Evolutionary conservation across 2,888 invertebrate genomes (phyloP), one percentile per base, ranked within the genome.

Genomic region (Pandemis heparana): DNA sequence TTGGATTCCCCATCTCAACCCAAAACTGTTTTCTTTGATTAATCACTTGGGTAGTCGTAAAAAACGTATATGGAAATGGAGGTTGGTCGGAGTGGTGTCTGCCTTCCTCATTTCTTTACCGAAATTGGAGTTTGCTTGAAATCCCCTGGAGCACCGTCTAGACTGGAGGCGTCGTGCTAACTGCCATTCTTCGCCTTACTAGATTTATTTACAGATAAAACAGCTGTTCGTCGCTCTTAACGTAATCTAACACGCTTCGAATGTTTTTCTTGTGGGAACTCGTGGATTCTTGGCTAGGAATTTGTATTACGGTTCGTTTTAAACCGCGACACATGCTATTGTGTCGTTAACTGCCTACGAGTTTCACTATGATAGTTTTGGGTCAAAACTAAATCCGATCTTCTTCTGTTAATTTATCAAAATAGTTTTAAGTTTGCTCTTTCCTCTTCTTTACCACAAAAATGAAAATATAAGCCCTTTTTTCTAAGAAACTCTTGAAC

Each of bases 131-230:
- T 79, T 71, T 59, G 75, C 80, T 79, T 74, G 79, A 74, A 79
- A 79, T 80, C 81, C 81, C 84, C 81, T 74, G 77, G 78, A 81
- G 84, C 81, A 79, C 78, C 75, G 90, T 91, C 91, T 91, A 91
- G 91, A 91, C 91, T 81, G 76, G 77, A 76, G 81, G 81, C 80
- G 79, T 76, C 80, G 79, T 78, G 72, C 71, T 78, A 76, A 81
- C 79, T 78, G 78, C 78, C 75, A 74, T 68, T 75, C 75, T 80
- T 79, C 77, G 79, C 78, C 79, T 79, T 76, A 53, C 68, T 70
- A 71, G 71, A 71, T 71, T 65, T 65, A 71, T 65, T 64, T 65
- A 65, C 64, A 59, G 64, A 65, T 64, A 59, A 53, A 64, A n/a
- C 71, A 65, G 56, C 53, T 67, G 66, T 46, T 71, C 56, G 63